Percentiles rank a stretch among this genome's conserved stretches.
Conservation (phyloP, 1,140 invertebrate species). For the Atta colombica region DNA sequence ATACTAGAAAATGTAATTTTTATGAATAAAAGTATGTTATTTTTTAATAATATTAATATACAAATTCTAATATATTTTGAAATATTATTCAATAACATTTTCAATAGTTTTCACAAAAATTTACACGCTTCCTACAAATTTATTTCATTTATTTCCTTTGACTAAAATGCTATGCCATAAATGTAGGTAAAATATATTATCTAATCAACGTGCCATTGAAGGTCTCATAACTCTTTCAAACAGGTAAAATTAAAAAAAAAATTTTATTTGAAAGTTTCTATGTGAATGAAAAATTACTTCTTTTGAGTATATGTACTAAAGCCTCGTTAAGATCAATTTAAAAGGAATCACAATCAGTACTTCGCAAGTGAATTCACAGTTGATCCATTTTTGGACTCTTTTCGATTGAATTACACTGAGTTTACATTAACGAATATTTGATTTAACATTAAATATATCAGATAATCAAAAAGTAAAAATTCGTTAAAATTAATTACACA, state of each 20-base stretch:
- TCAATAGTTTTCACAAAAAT: neutral
- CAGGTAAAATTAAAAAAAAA: slow-evolving; percentile 7
- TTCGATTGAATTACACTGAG: neutral
- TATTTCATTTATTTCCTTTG: neutral
- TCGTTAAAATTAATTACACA: neutral
- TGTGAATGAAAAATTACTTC: slow-evolving; percentile 31
- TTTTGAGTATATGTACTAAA: slow-evolving; percentile 25
- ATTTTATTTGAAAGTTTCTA: slow-evolving; percentile 22
- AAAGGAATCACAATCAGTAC: slow-evolving; percentile 19
- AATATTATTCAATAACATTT: neutral
- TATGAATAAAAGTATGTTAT: neutral
- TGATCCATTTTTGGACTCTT: slow-evolving; percentile 8
- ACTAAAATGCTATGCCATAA: slow-evolving; percentile 7
- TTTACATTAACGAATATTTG: slow-evolving; percentile 33
- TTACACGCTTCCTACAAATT: slow-evolving; percentile 7
- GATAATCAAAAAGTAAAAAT: slow-evolving; percentile 2
- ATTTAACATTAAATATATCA: neutral
- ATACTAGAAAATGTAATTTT: slow-evolving; percentile 8
- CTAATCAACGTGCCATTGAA: slow-evolving; percentile 37
- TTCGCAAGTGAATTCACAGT: slow-evolving; percentile 13
- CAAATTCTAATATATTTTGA: neutral
- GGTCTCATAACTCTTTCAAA: slow-evolving; percentile 16
- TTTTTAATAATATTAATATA: neutral
- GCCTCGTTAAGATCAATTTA: slow-evolving; percentile 34
- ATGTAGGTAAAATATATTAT: slow-evolving; percentile 21